phyloP scores from a whole-genome alignment of 2,888 invertebrate genomes.

The Salpingus planirostris region DNA sequence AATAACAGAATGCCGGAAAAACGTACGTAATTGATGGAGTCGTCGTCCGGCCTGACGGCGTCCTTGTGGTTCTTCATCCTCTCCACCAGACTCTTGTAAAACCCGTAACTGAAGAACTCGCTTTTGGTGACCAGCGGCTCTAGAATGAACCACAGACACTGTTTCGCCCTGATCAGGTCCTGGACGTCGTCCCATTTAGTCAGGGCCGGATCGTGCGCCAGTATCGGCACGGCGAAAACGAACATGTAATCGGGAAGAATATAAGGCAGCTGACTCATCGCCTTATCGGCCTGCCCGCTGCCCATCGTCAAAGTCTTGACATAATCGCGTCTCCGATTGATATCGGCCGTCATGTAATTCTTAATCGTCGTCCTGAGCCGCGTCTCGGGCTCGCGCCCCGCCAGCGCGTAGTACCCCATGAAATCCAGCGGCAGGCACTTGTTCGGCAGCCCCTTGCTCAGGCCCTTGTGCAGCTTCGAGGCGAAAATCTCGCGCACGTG shows the following conservation, averaged over 20 bases:
- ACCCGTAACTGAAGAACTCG: slow-evolving; percentile 90
- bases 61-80: slow-evolving; percentile 93
- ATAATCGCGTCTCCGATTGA: slow-evolving; percentile 81
- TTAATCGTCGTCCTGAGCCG: slow-evolving; percentile 60
- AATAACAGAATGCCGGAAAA: too few relatives aligned
- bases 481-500: slow-evolving; percentile 72
- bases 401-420: slow-evolving; percentile 70
- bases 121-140: slow-evolving; percentile 90
- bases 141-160: slow-evolving; percentile 88
- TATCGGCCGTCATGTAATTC: slow-evolving; percentile 81
- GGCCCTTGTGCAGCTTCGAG: slow-evolving; percentile 79
- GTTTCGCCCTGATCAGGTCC: slow-evolving; percentile 70
- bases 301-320: slow-evolving; percentile 74
- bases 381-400: slow-evolving; percentile 80
- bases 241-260: slow-evolving; percentile 96
- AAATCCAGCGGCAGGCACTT: slow-evolving; percentile 92
- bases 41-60: slow-evolving; percentile 74
- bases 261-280: slow-evolving; percentile 69
- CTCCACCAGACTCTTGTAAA: slow-evolving; percentile 89
- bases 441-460: slow-evolving; percentile 72
- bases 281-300: slow-evolving; percentile 55
- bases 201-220: slow-evolving; percentile 87
- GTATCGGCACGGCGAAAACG: slow-evolving; percentile 90
- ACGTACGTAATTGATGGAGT: slow-evolving; percentile 72
- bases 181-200: slow-evolving; percentile 65